phyloP scores from a whole-genome alignment of 2,888 invertebrate species.

The Leptodirus hochenwartii region DNA sequence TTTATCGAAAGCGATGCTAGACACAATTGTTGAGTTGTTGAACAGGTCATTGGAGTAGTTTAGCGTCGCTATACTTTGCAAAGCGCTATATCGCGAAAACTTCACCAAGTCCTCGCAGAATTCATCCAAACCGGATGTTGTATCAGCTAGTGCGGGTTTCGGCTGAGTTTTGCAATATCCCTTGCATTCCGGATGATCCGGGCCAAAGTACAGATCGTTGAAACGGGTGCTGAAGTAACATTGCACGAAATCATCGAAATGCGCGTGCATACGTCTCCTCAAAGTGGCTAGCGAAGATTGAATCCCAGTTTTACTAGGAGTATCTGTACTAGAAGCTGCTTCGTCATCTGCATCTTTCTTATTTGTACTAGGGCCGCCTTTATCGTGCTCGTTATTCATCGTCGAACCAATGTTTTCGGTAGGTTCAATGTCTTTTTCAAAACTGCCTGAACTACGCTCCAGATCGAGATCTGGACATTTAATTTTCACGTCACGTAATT shows the following conservation, averaged over 20 bases:
- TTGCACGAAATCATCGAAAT: constrained; percentile 78
- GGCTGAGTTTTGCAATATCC: not conserved
- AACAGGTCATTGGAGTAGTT: constrained; percentile 82
- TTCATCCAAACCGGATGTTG: constrained; percentile 40
- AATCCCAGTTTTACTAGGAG: constrained; percentile 15
- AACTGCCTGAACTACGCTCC: constrained; percentile 13
- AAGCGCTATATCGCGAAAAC: constrained; percentile 61
- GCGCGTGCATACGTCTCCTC: constrained; percentile 58
- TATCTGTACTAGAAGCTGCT: constrained; percentile 16
- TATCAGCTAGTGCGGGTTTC: constrained; percentile 12
- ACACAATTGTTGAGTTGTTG: constrained; percentile 71
- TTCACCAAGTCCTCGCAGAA: constrained; percentile 76
- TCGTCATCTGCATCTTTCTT: constrained; percentile 14
- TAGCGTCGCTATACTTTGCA: constrained; percentile 68
- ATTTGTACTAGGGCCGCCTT: constrained; percentile 9
- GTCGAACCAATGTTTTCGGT: constrained; percentile 35
- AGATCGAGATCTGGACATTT: constrained; percentile 38
- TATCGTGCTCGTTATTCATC: constrained; percentile 14
- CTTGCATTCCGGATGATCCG: constrained; percentile 19
- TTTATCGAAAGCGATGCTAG: constrained; percentile 90
- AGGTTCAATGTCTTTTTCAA: constrained; percentile 29
- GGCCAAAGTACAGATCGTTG: constrained; percentile 48
- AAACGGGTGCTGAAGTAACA: constrained; percentile 68
- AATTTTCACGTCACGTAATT: constrained; percentile 36
- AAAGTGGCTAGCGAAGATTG: constrained; percentile 42